Evolutionary conservation across 1,140 invertebrate genomes (phyloP), one percentile per base, ranked within the genome.

Genomic region (Melipona quadrifasciata): DNA sequence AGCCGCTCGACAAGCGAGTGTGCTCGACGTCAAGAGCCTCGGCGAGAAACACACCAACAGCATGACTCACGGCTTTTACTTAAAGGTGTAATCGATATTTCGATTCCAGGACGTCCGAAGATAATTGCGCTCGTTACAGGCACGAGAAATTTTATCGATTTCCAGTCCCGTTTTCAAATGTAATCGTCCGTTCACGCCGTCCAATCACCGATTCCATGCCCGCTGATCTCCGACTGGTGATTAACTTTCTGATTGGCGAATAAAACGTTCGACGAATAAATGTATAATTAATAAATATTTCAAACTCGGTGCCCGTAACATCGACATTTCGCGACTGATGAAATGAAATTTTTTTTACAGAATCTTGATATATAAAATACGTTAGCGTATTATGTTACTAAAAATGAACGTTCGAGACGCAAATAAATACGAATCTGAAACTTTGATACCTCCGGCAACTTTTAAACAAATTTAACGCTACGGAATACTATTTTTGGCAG

Each of bases 11-110:
- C 57, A 17, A 34, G 73, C n/a, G 58, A 88, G 83, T 79, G 65
- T 67, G 75, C 80, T 86, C 70, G 87, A 85, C 79, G 64, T 85
- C 51, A 76, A 86, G 87, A 80, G 79, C 19, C 27, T 16, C 61
- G 65, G 55, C 27, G 34, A 64, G 67, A 82, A 75, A 86, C 75
- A 87, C 72, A 86, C 55, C 27, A 57, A 64, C 24, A 39, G 70
- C 67, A 27, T 71, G 67, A 71, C 65, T 61, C 55, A 16, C 34
- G 65, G 72, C 64, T 81, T 72, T 82, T 77, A 39, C 78, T 61
- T 65, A 67, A 58, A 55, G 55, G 19, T 11, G 19, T 78, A 72
- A 87, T 88, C 87, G 86, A 88, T 88, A 87, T 85, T 84, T 85
- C 64, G 86, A 88, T 77, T 64, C 5, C 53, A 80, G 47, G 51